These are phyloP conservation scores for Seladonia tumulorum DNA, from an alignment of 2,888 invertebrate species.

Conservation along the genomic window DNA sequence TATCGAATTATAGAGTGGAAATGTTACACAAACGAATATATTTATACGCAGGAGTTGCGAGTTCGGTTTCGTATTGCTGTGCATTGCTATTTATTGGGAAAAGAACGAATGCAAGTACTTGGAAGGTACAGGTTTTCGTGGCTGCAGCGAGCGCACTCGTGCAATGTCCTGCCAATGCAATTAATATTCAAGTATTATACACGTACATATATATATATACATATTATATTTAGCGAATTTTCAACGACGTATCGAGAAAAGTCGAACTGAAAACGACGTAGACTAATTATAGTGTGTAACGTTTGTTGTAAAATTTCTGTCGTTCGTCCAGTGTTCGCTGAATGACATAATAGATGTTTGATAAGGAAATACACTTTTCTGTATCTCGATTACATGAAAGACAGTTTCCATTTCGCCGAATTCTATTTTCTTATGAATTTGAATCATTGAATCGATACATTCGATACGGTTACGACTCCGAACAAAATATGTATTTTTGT, in stretches of 20 bases:
- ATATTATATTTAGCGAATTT: conserved; percentile 41
- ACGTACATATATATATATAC: conserved; percentile 33
- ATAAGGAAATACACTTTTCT: not conserved
- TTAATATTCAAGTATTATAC: conserved; percentile 68
- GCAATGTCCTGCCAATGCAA: conserved; percentile 81
- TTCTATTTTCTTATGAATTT: not conserved
- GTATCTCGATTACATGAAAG: not conserved
- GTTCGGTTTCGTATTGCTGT: conserved; percentile 35
- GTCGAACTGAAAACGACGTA: conserved; percentile 31
- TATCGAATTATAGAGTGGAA: conserved; percentile 20
- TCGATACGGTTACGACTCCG: not conserved
- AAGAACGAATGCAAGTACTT: conserved; percentile 45
- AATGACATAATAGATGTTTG: not conserved
- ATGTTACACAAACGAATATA: conserved; percentile 26
- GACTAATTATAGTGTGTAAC: conserved; percentile 26
- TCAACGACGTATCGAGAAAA: conserved; percentile 42
- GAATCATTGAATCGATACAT: not conserved
- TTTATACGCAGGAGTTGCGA: conserved; percentile 35
- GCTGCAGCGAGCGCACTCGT: conserved; percentile 69
- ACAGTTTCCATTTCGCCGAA: not conserved
- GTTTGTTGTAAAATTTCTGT: conserved; percentile 39
- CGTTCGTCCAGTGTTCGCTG: conserved; percentile 3
- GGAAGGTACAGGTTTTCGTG: conserved; percentile 60
- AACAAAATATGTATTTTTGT: not conserved
- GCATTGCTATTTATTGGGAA: conserved; percentile 16